Evolutionary conservation across 2,888 invertebrate genomes (phyloP).

Genomic region (Campoplex capitator): DNA sequence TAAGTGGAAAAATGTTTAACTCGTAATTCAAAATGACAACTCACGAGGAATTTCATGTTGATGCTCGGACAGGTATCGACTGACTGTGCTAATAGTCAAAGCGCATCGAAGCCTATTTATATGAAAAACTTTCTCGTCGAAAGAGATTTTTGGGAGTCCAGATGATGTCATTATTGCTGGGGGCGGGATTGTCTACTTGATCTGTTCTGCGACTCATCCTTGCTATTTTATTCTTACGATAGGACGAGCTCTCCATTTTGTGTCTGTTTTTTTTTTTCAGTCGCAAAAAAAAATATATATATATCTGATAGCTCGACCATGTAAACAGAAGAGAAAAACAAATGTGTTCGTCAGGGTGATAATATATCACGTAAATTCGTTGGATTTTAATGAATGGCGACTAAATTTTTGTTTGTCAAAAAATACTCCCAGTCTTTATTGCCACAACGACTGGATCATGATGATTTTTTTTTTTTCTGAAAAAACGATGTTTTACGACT

Average conservation of each 20-base stretch:
- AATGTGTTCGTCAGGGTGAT: not conserved
- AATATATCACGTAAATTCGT: not conserved
- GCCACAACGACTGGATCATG: not conserved
- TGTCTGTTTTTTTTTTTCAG: not conserved
- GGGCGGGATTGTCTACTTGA: conserved; percentile 21
- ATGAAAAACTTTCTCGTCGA: conserved; percentile 74
- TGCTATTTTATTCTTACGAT: conserved; percentile 9
- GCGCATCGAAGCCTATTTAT: conserved; percentile 75
- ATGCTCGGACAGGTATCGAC: conserved; percentile 72
- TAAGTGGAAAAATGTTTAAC: not conserved
- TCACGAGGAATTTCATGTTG: conserved; percentile 82
- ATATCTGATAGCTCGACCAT: not conserved
- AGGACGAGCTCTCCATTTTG: conserved; percentile 25
- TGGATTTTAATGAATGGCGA: not conserved
- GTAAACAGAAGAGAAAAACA: not conserved
- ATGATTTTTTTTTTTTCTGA: too few relatives aligned
- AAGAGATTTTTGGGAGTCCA: conserved; percentile 53
- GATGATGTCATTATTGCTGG: conserved; percentile 55
- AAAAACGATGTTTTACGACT: too few relatives aligned
- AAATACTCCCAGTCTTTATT: too few relatives aligned
- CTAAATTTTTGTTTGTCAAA: too few relatives aligned
- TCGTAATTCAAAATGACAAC: conserved; percentile 63
- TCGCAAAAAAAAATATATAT: not conserved
- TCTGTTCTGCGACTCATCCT: conserved; percentile 22
- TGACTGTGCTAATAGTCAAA: conserved; percentile 73